Conservation (phyloP, 2,888 invertebrate species). For the Zaprionus obscuricornis region DNA sequence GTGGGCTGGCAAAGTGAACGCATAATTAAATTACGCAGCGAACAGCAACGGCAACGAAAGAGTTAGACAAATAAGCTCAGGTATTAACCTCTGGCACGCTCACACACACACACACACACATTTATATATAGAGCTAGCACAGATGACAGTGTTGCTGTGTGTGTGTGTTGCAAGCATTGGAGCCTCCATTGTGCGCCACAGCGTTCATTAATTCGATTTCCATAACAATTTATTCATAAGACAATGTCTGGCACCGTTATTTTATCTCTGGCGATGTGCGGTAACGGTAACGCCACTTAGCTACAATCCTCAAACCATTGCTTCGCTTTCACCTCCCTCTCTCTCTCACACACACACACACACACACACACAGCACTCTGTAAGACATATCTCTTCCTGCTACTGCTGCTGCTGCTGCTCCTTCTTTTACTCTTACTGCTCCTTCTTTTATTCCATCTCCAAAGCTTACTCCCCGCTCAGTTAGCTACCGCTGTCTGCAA, state of each 20-base stretch:
- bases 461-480: no score
- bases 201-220: slow-evolving; percentile 84
- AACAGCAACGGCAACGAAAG: slow-evolving; percentile 78
- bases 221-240: slow-evolving; percentile 84
- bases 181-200: slow-evolving; percentile 75
- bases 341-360: not conserved
- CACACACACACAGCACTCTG: not conserved
- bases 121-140: no score
- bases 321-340: no score
- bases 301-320: slow-evolving; percentile 36
- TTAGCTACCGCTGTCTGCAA: no score
- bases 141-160: not conserved
- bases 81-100: slow-evolving; percentile 82
- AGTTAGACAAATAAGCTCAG: slow-evolving; percentile 84
- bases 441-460: no score
- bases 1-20: slow-evolving; percentile 79
- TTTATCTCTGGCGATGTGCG: slow-evolving; percentile 81
- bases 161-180: slow-evolving; percentile 24
- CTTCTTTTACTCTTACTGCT: no score
- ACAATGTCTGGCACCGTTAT: slow-evolving; percentile 84
- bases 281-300: slow-evolving; percentile 81
- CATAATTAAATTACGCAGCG: slow-evolving; percentile 83
- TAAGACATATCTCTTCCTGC: not conserved
- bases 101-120: slow-evolving; percentile 52
- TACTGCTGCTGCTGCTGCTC: not conserved